Conservation (phyloP, 2,113 vertebrate species). For the Hydrochoerus hydrochaeris region DNA sequence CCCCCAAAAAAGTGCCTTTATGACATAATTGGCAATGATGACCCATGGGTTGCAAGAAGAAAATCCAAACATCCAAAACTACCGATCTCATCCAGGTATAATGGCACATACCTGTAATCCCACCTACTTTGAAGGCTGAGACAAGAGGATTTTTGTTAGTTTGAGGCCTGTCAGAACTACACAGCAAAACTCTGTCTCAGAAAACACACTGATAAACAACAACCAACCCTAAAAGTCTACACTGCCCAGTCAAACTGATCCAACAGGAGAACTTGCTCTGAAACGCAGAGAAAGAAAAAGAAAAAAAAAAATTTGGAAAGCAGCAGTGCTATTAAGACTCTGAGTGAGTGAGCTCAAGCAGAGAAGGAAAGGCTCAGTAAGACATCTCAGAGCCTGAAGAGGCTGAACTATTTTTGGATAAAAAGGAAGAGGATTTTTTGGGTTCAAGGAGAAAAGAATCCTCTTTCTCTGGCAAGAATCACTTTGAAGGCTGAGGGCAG, state of each 20-base stretch:
- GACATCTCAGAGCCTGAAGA: background rate
- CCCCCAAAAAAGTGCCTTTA: no score
- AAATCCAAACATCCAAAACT: background rate
- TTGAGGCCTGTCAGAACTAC: background rate
- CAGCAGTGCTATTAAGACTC: background rate
- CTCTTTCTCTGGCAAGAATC: background rate
- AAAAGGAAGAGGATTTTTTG: slow-evolving; percentile 40
- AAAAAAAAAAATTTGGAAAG: background rate
- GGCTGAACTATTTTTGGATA: slow-evolving; percentile 49
- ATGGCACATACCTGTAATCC: background rate
- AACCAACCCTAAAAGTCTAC: background rate
- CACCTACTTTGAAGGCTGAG: background rate
- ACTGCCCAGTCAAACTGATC: background rate
- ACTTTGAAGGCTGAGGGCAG: slow-evolving; percentile 61
- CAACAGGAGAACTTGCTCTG: slow-evolving; percentile 9
- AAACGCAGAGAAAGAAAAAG: background rate
- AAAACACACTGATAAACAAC: background rate
- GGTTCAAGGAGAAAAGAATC: background rate
- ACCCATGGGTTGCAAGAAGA: no score
- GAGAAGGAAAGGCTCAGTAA: background rate
- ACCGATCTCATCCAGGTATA: background rate
- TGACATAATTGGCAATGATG: no score
- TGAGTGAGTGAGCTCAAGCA: background rate
- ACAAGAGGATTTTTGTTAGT: background rate
- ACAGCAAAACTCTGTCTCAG: background rate